Evolutionary conservation across 2,113 vertebrate species (phyloP).

Genomic region (Numenius arquata): DNA sequence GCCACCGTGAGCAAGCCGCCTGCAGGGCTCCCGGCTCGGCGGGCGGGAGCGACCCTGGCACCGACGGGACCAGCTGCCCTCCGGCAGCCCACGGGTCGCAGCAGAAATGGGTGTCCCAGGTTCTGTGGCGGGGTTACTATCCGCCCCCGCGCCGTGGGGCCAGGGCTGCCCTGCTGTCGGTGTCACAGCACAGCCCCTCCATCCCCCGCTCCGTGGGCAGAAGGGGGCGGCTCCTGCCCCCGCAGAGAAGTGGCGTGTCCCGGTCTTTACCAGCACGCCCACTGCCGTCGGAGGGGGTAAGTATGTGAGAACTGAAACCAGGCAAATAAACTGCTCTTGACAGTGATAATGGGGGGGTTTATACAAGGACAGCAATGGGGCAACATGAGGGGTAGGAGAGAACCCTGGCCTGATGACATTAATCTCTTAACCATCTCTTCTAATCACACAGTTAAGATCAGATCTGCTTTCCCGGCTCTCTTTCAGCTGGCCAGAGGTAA

Average conservation of each 20-base stretch:
- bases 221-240: background rate
- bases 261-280: background rate
- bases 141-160: too few relatives aligned
- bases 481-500: background rate
- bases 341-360: background rate
- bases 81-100: fast-evolving
- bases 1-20: background rate
- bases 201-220: background rate
- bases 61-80: fast-evolving
- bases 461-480: background rate
- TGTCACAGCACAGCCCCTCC: background rate
- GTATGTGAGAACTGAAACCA: background rate
- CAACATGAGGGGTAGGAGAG: background rate
- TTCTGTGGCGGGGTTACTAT: background rate
- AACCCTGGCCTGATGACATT: background rate
- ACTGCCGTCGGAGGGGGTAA: fast-evolving
- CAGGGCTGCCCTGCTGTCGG: background rate
- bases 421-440: background rate
- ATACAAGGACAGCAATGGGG: background rate
- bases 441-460: background rate
- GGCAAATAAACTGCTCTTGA: background rate
- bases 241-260: fast-evolving
- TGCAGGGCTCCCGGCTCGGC: background rate
- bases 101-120: background rate
- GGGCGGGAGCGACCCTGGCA: background rate